Conservation (phyloP, 2,797 vertebrate species). For the Synaphobranchus kaupii region DNA sequence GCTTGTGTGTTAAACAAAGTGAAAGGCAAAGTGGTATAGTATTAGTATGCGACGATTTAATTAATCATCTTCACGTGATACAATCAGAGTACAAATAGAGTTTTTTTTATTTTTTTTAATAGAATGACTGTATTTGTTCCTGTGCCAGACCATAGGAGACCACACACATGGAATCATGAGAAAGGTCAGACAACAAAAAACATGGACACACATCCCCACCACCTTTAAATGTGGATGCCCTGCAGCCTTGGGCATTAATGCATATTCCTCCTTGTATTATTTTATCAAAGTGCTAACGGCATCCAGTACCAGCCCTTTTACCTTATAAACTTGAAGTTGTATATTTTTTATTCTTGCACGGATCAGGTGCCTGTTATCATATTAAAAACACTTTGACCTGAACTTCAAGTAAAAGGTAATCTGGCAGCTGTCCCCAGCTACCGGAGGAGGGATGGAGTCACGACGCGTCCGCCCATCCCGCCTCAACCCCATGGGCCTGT, state of each 20-base stretch:
- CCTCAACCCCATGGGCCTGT: neutral
- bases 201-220: neutral
- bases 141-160: neutral
- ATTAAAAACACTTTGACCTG: neutral
- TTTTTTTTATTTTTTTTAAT: too few species aligned
- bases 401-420: conserved; percentile 1
- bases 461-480: neutral
- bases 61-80: too few species aligned
- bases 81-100: neutral
- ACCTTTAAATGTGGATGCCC: neutral
- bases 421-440: conserved; percentile 24
- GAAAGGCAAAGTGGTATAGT: too few species aligned
- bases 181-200: neutral
- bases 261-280: neutral
- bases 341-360: neutral
- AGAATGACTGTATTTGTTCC: neutral
- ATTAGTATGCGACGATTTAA: too few species aligned
- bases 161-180: neutral
- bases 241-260: neutral
- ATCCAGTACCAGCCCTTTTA: neutral
- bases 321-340: neutral
- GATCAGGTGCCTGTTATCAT: neutral
- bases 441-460: neutral
- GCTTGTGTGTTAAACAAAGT: too few species aligned
- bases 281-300: neutral